Base-by-base conservation (phyloP, 2,113 vertebrate species). In the Oenanthe melanoleuca region DNA sequence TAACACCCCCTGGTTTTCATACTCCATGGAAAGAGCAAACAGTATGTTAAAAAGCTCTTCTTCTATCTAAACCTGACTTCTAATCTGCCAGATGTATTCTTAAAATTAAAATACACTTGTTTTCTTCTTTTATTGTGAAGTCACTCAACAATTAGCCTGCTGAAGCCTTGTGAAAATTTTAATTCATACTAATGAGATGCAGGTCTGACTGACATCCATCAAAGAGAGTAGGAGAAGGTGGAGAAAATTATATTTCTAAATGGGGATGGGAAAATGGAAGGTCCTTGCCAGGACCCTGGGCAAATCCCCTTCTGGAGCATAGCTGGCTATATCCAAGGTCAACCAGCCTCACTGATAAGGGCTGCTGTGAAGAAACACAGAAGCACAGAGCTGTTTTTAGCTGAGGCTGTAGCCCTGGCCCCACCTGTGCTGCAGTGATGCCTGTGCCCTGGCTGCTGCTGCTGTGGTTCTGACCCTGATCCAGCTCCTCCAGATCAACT, bases 81-180 rank as follows among this genome's bases (percentile, higher is more conserved):
- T 85, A 94, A 94, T 71, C 29, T 19, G 12, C 6, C 45, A 47
- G 34, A 55, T 79, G 45, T 44, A 60, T n/a, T 74, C 33, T 69
- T 69, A 61, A 89, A 96, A 92, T 80, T 49, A 80, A 96, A 93
- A 71, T 44, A 69, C 4, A 7, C 21, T 91, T 83, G 37, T 31
- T 88, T 94, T 72, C 66, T 85, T 59, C 60, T 85, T 74, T 73
- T 64, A 53, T 80, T 8, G 1, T 7, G 6, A 79, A 89, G 61
- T 69, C 53, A 38, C 15, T 91, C 42, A 75, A 61, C n/a, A 80
- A 82, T 77, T 71, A 67, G 8, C 24, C 45, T 50, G 64, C 42
- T 86, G 38, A 72, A 93, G 75, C 45, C 40, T 38, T 4, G 7
- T 63, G 77, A 61, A 83, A 71, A 60, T 33, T 80, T 90, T 70